Conservation (phyloP, 2,888 invertebrate genomes). For the Lasioglossum calceatum region DNA sequence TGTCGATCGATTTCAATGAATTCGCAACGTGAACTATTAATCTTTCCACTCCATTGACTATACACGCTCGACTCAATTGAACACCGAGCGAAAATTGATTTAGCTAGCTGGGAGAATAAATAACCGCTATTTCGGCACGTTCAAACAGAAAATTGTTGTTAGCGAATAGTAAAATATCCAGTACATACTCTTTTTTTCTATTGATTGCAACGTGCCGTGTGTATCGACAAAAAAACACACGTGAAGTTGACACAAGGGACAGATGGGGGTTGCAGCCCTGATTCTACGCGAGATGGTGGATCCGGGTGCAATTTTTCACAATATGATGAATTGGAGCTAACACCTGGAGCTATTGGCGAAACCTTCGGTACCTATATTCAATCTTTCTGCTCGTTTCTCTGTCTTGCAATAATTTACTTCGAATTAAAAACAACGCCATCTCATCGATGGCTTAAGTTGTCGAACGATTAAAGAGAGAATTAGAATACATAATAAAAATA, state of each 20-base stretch:
- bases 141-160: not conserved
- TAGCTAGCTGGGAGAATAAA: not conserved
- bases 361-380: not conserved
- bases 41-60: not conserved
- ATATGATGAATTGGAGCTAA: slow-evolving; percentile 6
- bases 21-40: not conserved
- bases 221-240: not conserved
- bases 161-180: not conserved
- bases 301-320: slow-evolving; percentile 12
- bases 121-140: not conserved
- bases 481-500: not conserved
- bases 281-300: slow-evolving; percentile 4
- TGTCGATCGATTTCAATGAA: not conserved
- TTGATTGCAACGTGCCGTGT: not conserved
- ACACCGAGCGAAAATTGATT: not conserved
- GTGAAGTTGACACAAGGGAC: slow-evolving; percentile 1
- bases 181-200: not conserved
- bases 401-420: not conserved
- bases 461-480: not conserved
- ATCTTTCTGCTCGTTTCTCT: not conserved
- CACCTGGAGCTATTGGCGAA: not conserved
- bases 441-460: not conserved
- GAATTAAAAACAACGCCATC: no score
- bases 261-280: not conserved
- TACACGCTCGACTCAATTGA: not conserved